These are phyloP conservation scores for Hydropsyche tenuis DNA, from an alignment of 1,140 invertebrate genomes.

Conservation along the genomic window DNA sequence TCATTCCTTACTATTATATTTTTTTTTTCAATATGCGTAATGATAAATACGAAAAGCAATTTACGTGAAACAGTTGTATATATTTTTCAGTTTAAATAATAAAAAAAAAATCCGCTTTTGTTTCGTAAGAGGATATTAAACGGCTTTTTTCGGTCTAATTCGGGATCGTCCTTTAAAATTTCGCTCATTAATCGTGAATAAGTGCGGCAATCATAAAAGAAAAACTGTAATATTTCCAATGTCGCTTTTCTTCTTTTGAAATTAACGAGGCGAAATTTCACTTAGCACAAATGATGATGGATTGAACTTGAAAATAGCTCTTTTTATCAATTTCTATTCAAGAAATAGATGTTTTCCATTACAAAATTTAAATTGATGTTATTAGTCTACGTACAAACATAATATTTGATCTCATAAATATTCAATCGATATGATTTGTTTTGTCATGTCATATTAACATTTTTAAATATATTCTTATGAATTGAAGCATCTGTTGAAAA, in stretches of 20 bases:
- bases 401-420: too few relatives aligned
- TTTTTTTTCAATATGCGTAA: too few relatives aligned
- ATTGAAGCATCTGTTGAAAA: too few relatives aligned
- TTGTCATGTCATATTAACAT: too few relatives aligned
- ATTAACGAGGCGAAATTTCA: slow-evolving; percentile 15
- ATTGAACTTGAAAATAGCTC: neutral
- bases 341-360: neutral
- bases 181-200: slow-evolving; percentile 16
- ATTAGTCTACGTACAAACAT: neutral
- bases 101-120: too few relatives aligned
- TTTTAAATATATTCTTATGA: too few relatives aligned
- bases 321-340: neutral
- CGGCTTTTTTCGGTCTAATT: neutral
- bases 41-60: too few relatives aligned
- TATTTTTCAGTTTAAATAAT: too few relatives aligned
- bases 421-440: too few relatives aligned
- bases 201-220: slow-evolving; percentile 11
- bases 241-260: slow-evolving; percentile 2
- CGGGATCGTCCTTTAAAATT: neutral
- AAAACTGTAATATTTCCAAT: slow-evolving; percentile 20
- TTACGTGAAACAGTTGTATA: too few relatives aligned
- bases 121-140: too few relatives aligned
- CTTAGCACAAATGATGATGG: slow-evolving; percentile 4
- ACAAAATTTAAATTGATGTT: neutral
- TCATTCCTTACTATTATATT: too few relatives aligned